These are phyloP conservation scores for Scolopax bukidnonensis DNA, from an alignment of 2,797 vertebrate species.

Conservation along the genomic window DNA sequence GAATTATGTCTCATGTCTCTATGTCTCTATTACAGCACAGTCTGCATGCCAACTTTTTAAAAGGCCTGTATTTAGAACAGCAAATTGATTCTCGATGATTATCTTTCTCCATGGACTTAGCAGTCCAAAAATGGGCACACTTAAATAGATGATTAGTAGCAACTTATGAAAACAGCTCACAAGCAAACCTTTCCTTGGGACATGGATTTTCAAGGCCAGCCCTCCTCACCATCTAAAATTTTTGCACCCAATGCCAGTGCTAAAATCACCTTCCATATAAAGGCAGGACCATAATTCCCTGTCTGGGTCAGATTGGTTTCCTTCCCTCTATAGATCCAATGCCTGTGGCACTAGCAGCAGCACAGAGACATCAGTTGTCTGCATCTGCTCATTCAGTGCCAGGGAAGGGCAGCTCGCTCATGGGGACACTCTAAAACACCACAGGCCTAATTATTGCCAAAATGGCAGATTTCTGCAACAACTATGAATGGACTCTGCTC, in stretches of 20 bases:
- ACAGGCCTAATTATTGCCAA: neutral
- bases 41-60: neutral
- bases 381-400: fast-evolving
- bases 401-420: neutral
- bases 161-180: neutral
- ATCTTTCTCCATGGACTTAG: neutral
- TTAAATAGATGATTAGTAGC: neutral
- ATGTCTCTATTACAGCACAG: neutral
- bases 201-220: neutral
- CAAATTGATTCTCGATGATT: constrained; percentile 23
- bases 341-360: fast-evolving
- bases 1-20: neutral
- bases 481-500: neutral
- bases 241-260: fast-evolving
- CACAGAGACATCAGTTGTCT: fast-evolving
- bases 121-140: neutral
- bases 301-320: neutral
- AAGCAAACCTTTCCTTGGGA: neutral
- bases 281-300: neutral
- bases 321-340: neutral
- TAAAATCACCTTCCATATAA: neutral
- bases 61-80: constrained; percentile 12
- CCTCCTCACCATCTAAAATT: neutral
- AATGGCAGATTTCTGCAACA: neutral
- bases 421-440: neutral